Evolutionary conservation across 2,113 vertebrate genomes (phyloP).

Genomic region (Tonatia bakeri): DNA sequence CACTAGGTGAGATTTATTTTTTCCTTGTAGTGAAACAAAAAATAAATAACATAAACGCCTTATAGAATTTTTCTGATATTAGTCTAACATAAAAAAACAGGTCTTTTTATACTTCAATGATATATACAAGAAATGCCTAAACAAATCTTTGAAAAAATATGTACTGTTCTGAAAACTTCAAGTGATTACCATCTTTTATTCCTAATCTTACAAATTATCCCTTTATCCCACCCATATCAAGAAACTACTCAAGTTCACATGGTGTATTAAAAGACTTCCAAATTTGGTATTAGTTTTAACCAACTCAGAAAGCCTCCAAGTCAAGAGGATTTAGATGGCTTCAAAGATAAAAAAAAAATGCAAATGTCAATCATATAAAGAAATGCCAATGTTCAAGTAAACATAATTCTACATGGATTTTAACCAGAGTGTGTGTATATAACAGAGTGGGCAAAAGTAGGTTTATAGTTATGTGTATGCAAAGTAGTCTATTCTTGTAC

Average conservation of each 20-base stretch:
- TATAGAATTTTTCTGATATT: background rate
- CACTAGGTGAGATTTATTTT: background rate
- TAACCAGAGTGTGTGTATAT: background rate
- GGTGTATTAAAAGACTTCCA: conserved; percentile 50
- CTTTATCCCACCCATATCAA: conserved; percentile 30
- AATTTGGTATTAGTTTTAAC: conserved; percentile 53
- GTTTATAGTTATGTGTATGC: background rate
- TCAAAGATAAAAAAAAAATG: background rate
- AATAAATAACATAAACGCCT: background rate
- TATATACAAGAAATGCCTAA: background rate
- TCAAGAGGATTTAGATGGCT: conserved; percentile 37
- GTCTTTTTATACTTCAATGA: background rate
- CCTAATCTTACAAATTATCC: background rate
- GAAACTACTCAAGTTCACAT: conserved; percentile 59
- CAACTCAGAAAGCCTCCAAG: conserved; percentile 17
- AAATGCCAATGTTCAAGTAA: background rate
- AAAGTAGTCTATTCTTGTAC: background rate
- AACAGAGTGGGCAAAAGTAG: background rate
- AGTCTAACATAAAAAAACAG: background rate
- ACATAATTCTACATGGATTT: background rate
- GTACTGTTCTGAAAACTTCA: background rate
- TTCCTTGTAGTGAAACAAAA: background rate
- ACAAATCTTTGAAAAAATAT: background rate
- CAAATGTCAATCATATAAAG: conserved; percentile 48
- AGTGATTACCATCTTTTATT: conserved; percentile 7